Conservation (phyloP, 2,113 vertebrate species). For the Oreocharis arfaki region DNA sequence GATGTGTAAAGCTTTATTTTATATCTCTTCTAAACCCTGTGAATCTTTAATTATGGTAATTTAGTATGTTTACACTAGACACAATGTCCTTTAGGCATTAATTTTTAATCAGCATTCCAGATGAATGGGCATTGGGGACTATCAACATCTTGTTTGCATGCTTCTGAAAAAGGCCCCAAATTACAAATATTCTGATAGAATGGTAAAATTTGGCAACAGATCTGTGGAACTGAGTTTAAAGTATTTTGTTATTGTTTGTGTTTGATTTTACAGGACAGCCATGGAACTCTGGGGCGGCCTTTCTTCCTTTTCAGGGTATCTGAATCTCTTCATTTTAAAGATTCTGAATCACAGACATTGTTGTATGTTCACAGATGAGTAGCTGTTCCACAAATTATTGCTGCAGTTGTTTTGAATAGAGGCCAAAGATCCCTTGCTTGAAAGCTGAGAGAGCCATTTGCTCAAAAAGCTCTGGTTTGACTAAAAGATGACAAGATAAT, state of each 20-base stretch:
- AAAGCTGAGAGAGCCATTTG: background rate
- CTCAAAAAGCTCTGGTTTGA: background rate
- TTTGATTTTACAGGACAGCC: conserved; percentile 68
- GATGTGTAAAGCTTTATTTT: background rate
- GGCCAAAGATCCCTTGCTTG: background rate
- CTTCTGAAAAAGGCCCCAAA: background rate
- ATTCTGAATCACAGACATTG: background rate
- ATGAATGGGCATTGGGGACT: background rate
- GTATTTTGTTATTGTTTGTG: conserved; percentile 4
- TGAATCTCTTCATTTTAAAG: background rate
- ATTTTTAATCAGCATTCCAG: background rate
- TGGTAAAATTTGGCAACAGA: background rate
- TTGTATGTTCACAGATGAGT: background rate
- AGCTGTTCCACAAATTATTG: background rate
- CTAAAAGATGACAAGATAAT: background rate
- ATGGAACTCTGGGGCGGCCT: conserved; percentile 46
- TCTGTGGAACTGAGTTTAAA: background rate
- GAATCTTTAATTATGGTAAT: background rate
- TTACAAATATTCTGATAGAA: background rate
- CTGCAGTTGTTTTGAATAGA: background rate
- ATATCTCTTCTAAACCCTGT: background rate
- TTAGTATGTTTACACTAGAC: background rate
- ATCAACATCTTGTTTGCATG: background rate
- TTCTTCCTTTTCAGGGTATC: conserved; percentile 79
- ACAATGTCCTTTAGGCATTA: background rate